A percentile compares a stretch with the other conserved stretches of the same genome.
These are phyloP conservation scores for Caiman crocodilus DNA, from an alignment of 2,797 vertebrate species.

Conservation along the genomic window DNA sequence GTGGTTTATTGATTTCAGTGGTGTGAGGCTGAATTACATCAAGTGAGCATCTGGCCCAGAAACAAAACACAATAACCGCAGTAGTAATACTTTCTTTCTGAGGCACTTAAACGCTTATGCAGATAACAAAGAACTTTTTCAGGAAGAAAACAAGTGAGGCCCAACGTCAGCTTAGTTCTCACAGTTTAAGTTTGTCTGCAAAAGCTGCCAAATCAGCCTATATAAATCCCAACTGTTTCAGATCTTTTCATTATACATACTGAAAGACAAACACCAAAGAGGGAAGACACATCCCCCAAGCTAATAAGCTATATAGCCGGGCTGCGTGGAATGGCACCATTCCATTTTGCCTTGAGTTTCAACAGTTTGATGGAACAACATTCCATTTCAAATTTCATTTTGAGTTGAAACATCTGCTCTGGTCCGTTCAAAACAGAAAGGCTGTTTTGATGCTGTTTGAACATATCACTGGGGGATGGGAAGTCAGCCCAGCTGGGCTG, in stretches of 20 bases:
- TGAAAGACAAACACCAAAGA: not conserved
- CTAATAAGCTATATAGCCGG: not conserved
- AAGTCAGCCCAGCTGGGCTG: too few relatives aligned
- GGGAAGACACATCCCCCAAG: not conserved
- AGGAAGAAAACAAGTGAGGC: conserved; percentile 28
- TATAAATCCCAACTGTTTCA: conserved; percentile 7
- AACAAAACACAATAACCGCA: not conserved
- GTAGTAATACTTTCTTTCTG: not conserved
- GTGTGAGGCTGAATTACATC: not conserved
- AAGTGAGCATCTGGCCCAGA: not conserved
- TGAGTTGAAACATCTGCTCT: too few relatives aligned
- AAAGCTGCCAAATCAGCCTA: not conserved
- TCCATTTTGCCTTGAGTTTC: too few relatives aligned
- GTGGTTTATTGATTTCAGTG: conserved; percentile 30
- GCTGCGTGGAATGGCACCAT: too few relatives aligned
- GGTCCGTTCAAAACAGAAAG: too few relatives aligned
- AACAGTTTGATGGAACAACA: too few relatives aligned
- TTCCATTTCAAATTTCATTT: too few relatives aligned
- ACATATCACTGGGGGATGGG: too few relatives aligned
- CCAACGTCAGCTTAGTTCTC: not conserved
- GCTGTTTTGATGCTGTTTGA: too few relatives aligned
- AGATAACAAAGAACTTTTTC: conserved; percentile 7
- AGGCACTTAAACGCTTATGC: conserved; percentile 9
- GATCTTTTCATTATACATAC: not conserved
- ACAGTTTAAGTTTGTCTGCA: conserved; percentile 3